These are phyloP conservation scores for Thumatha senex DNA, from an alignment of 2,888 invertebrate species.

Conservation along the genomic window DNA sequence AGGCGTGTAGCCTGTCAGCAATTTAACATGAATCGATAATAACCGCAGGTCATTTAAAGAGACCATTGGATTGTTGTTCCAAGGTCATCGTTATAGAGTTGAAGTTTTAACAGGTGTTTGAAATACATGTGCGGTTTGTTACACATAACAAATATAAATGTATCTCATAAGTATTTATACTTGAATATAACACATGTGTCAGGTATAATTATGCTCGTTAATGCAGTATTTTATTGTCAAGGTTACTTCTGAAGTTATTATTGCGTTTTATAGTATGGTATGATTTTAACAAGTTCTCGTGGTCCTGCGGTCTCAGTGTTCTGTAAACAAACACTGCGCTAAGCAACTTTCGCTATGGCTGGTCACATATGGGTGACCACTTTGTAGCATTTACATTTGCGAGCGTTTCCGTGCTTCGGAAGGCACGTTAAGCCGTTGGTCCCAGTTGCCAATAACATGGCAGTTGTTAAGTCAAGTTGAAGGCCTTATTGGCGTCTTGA, in stretches of 20 bases:
- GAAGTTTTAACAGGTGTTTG: conserved; percentile 36
- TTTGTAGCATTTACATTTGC: too few relatives aligned
- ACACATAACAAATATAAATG: conserved; percentile 39
- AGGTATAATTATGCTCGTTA: conserved; percentile 22
- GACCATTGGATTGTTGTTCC: conserved; percentile 44
- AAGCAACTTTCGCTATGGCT: too few relatives aligned
- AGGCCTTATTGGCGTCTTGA: too few relatives aligned
- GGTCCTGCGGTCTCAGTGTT: too few relatives aligned
- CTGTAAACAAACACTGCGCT: too few relatives aligned
- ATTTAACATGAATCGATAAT: conserved; percentile 41
- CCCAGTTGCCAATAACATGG: too few relatives aligned
- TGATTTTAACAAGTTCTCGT: neutral
- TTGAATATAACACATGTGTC: conserved; percentile 12
- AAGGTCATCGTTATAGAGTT: conserved; percentile 37
- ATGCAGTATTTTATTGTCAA: conserved; percentile 23
- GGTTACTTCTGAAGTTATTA: conserved; percentile 15
- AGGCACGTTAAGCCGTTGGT: too few relatives aligned
- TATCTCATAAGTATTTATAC: conserved; percentile 15
- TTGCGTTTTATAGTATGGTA: conserved; percentile 1
- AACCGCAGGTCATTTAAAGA: conserved; percentile 40
- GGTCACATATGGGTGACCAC: too few relatives aligned
- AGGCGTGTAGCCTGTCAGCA: conserved; percentile 19
- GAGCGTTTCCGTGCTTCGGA: too few relatives aligned
- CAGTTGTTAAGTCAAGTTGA: too few relatives aligned
- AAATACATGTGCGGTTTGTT: conserved; percentile 22